phyloP scores from a whole-genome alignment of 2,113 vertebrate genomes.

The Pterocles orientalis region DNA sequence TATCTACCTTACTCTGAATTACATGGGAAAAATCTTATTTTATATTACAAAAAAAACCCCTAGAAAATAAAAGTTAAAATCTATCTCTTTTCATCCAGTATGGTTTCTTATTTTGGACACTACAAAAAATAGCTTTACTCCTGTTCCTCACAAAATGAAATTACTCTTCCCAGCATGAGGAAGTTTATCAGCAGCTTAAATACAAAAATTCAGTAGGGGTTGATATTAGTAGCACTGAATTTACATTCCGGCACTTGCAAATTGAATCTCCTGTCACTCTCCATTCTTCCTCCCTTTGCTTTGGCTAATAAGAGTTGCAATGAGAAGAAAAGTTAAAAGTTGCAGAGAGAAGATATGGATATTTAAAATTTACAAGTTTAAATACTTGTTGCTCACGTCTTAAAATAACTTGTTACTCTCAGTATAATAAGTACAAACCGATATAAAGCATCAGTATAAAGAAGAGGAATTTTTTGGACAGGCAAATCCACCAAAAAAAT shows the following conservation, averaged over 20 bases:
- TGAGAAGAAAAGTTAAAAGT: neutral
- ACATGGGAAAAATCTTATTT: neutral
- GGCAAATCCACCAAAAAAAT: neutral
- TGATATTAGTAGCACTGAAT: neutral
- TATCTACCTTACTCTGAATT: neutral
- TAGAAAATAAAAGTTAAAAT: slow-evolving; percentile 34
- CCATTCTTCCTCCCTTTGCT: neutral
- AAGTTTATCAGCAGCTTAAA: slow-evolving; percentile 32
- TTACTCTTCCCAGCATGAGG: slow-evolving; percentile 39
- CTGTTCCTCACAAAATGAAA: slow-evolving; percentile 24
- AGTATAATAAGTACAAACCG: neutral
- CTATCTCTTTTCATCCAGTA: neutral
- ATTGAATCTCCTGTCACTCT: neutral
- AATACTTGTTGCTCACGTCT: neutral
- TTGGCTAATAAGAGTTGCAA: neutral
- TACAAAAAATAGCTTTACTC: neutral
- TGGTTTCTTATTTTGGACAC: neutral
- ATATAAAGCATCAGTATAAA: neutral
- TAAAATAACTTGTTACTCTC: neutral
- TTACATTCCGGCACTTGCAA: slow-evolving; percentile 30
- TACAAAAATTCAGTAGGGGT: neutral
- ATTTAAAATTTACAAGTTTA: neutral
- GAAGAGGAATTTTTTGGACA: neutral
- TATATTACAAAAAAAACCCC: neutral
- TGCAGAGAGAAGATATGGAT: neutral